A percentile compares a stretch with the other conserved stretches of the same genome.
phyloP scores from a whole-genome alignment of 1,140 invertebrate genomes.

The Zaprionus davidi region DNA sequence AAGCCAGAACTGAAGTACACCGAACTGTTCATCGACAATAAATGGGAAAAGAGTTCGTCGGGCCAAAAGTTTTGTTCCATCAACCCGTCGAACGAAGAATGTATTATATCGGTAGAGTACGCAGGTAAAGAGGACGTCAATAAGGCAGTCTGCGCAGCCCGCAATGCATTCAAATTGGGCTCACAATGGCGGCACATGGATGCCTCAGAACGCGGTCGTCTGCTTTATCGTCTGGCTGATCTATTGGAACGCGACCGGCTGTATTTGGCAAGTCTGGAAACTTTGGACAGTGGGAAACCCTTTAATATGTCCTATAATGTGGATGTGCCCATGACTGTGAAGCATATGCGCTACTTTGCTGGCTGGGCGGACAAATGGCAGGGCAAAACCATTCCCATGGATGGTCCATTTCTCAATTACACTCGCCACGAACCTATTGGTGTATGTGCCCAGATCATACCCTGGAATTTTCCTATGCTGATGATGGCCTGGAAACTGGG shows the following conservation, averaged over 20 bases:
- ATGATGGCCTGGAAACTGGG: constrained; percentile 99
- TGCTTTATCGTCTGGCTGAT: constrained; percentile 93
- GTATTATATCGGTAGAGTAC: constrained; percentile 93
- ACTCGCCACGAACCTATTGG: constrained; percentile 98
- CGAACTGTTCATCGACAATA: constrained; percentile 99
- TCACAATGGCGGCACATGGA: constrained; percentile 96
- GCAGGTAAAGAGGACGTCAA: constrained; percentile 93
- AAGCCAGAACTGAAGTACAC: background rate
- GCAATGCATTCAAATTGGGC: constrained; percentile 90
- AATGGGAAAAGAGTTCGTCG: constrained; percentile 95
- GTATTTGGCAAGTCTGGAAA: constrained; percentile 95
- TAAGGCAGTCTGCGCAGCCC: constrained; percentile 94
- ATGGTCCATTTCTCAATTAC: constrained; percentile 94
- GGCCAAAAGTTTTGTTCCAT: constrained; percentile 95
- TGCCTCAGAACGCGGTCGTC: constrained; percentile 92
- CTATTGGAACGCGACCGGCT: constrained; percentile 91
- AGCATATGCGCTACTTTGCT: constrained; percentile 92
- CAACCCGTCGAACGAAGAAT: constrained; percentile 95
- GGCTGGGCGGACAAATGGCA: constrained; percentile 86
- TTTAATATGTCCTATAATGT: constrained; percentile 89
- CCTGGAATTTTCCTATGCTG: constrained; percentile 98
- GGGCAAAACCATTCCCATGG: constrained; percentile 93
- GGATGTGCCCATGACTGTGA: constrained; percentile 89
- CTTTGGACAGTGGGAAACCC: constrained; percentile 97
- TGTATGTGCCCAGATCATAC: constrained; percentile 98